Percentiles rank a stretch among this genome's conserved stretches.
phyloP scores from a whole-genome alignment of 2,888 invertebrate species.

The Marasmarcha lunaedactyla region DNA sequence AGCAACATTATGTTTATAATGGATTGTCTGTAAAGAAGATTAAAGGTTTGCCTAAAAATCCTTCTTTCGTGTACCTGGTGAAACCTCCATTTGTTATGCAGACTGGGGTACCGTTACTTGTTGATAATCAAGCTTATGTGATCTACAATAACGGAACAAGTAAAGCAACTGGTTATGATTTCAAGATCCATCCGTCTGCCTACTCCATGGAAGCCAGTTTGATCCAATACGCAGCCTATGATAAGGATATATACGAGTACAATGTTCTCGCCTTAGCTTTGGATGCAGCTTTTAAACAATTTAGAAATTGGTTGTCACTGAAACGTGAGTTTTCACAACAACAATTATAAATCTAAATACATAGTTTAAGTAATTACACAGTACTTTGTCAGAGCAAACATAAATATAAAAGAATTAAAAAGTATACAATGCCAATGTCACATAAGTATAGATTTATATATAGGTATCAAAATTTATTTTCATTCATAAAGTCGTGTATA shows the following conservation, averaged over 20 bases:
- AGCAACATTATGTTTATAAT: slow-evolving; percentile 26
- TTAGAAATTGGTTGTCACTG: no score
- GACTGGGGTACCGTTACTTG: slow-evolving; percentile 24
- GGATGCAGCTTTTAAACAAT: slow-evolving; percentile 16
- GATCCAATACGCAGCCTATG: slow-evolving; percentile 34
- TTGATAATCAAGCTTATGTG: slow-evolving; percentile 27
- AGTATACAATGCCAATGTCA: no score
- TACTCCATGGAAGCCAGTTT: slow-evolving; percentile 32
- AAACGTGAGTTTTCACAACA: no score
- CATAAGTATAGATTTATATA: no score
- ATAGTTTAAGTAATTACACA: no score
- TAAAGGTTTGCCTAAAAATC: slow-evolving; percentile 29
- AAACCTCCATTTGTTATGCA: slow-evolving; percentile 32
- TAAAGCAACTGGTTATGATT: slow-evolving; percentile 20
- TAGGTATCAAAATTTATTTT: no score
- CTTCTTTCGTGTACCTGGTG: slow-evolving; percentile 23
- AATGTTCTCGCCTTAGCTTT: slow-evolving; percentile 25
- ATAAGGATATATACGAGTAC: slow-evolving; percentile 46
- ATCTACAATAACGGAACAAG: slow-evolving; percentile 30
- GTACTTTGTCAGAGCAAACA: no score
- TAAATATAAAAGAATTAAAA: no score
- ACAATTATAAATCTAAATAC: no score
- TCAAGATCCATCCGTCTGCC: slow-evolving; percentile 31
- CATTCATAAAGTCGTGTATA: no score
- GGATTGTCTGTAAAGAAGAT: slow-evolving; percentile 26